Conservation (phyloP, 2,888 invertebrate genomes). For the Cataglyphis albicans region DNA sequence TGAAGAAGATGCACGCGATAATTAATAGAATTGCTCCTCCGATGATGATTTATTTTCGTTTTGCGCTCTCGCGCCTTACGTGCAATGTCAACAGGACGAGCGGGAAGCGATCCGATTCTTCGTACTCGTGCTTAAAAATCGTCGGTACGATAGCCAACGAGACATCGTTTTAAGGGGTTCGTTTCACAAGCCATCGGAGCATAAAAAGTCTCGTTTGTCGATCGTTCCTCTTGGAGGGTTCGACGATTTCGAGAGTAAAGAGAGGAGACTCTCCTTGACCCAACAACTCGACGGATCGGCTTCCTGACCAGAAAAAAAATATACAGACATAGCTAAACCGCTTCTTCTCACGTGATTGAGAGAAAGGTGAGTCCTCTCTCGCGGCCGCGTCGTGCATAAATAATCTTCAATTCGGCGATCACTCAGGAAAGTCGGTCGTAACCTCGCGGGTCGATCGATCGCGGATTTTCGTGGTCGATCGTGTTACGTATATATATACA, state of each 20-base stretch:
- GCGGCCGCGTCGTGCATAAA: constrained; percentile 29
- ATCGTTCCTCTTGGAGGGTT: background rate
- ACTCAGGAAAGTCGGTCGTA: constrained; percentile 2
- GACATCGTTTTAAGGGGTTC: constrained; percentile 10
- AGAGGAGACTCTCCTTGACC: constrained; percentile 11
- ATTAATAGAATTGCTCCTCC: constrained; percentile 49
- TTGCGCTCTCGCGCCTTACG: background rate
- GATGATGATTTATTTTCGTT: constrained; percentile 38
- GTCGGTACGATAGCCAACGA: background rate
- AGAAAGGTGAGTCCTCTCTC: constrained; percentile 28
- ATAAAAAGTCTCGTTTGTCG: constrained; percentile 18
- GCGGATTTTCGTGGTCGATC: constrained; percentile 39
- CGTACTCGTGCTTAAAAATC: background rate
- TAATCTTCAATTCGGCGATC: constrained; percentile 35
- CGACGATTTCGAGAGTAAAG: background rate
- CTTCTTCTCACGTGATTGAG: background rate
- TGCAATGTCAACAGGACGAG: background rate
- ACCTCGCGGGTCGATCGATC: constrained; percentile 12
- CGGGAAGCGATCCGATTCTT: background rate
- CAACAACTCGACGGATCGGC: background rate
- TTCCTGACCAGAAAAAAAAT: background rate
- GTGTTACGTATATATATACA: background rate
- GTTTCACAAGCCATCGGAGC: constrained; percentile 40
- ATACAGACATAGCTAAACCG: background rate
- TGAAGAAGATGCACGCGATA: constrained; percentile 50